phyloP scores from a whole-genome alignment of 2,797 vertebrate species.

The Pitangus sulphuratus region DNA sequence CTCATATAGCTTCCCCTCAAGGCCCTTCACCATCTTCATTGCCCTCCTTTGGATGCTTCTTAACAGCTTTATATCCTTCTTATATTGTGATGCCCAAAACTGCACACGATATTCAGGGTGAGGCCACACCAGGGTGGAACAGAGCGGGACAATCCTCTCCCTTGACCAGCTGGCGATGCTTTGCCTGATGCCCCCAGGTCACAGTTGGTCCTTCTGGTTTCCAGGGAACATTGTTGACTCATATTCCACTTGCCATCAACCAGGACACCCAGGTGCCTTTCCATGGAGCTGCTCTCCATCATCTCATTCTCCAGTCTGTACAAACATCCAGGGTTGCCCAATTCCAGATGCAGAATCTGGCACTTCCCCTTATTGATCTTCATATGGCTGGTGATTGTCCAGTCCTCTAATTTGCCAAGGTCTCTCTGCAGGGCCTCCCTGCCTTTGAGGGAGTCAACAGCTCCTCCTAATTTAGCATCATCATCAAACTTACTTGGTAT shows the following conservation, averaged over 20 bases:
- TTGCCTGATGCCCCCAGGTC: not conserved
- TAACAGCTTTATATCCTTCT: not conserved
- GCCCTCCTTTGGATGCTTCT: not conserved
- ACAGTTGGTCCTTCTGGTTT: not conserved
- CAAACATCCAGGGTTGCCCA: not conserved
- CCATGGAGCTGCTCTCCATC: not conserved
- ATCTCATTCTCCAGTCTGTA: not conserved
- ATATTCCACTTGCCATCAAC: not conserved
- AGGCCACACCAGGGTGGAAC: not conserved
- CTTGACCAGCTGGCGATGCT: accelerated
- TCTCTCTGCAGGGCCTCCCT: not conserved
- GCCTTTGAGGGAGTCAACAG: not conserved
- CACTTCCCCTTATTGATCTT: not conserved
- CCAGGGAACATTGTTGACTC: not conserved
- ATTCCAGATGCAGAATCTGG: not conserved
- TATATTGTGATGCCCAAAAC: not conserved
- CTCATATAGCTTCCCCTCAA: accelerated
- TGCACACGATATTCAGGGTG: not conserved
- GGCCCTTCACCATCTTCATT: no score
- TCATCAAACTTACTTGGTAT: not conserved
- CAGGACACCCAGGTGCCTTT: not conserved
- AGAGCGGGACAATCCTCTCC: not conserved
- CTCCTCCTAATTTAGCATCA: not conserved
- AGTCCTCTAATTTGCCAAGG: not conserved
- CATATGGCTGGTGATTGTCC: not conserved